A percentile compares a stretch with the other conserved stretches of the same genome.
These are phyloP conservation scores for Hippocampus barbouri DNA, from an alignment of 2,113 vertebrate genomes.

Conservation along the genomic window DNA sequence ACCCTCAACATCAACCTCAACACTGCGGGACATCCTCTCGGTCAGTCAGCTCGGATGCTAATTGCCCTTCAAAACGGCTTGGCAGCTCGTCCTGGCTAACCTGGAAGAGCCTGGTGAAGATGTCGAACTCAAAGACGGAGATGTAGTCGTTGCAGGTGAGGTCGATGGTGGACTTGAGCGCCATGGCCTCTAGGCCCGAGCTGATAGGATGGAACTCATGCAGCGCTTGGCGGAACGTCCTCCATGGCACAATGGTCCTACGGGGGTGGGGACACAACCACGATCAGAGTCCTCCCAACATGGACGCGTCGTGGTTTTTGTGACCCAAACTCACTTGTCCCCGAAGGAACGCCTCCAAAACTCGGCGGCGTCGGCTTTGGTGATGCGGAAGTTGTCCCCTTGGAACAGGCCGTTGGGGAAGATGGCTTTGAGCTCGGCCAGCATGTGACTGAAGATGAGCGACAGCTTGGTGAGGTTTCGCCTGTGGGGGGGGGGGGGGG, in stretches of 20 bases:
- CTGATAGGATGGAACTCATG: conserved; percentile 97
- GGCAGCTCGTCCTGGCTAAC: conserved; percentile 49
- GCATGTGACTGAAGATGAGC: conserved; percentile 98
- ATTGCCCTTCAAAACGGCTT: neutral
- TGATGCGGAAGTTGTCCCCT: conserved; percentile 96
- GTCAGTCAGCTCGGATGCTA: neutral
- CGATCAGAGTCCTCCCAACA: too few relatives aligned
- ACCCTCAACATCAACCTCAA: neutral
- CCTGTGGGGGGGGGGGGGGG: conserved; percentile 56
- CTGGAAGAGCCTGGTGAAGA: conserved; percentile 98
- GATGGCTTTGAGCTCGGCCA: conserved; percentile 95
- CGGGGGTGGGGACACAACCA: neutral
- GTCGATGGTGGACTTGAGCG: conserved; percentile 96
- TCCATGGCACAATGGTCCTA: conserved; percentile 97
- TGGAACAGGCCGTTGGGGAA: conserved; percentile 96
- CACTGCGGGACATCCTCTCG: neutral
- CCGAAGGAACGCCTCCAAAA: conserved; percentile 97
- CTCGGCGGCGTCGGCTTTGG: conserved; percentile 96
- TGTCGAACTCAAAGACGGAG: conserved; percentile 98
- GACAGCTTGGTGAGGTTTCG: conserved; percentile 95
- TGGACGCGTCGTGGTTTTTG: neutral
- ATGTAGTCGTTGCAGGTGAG: conserved; percentile 98
- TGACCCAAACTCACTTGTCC: conserved; percentile 84
- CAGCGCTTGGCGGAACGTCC: conserved; percentile 90
- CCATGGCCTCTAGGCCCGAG: conserved; percentile 96